phyloP scores from a whole-genome alignment of 2,888 invertebrate genomes.

The Hoplodrina blanda region DNA sequence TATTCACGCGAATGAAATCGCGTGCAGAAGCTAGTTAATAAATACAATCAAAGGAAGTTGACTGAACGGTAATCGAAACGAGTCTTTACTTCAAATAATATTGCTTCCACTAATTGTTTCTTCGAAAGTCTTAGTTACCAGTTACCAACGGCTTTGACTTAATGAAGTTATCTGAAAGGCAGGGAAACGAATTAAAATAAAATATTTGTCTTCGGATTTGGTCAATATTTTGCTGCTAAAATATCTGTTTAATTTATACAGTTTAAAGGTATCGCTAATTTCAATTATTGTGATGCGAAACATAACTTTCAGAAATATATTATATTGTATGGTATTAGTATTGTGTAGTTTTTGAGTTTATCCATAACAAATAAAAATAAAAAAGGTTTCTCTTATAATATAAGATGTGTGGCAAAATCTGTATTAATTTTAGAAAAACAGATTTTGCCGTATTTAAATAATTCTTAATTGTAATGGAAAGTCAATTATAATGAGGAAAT shows the following conservation, averaged over 20 bases:
- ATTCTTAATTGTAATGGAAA: no score
- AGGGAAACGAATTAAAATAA: slow-evolving; percentile 30
- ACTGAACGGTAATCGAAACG: slow-evolving; percentile 28
- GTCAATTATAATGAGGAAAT: no score
- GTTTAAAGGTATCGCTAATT: not conserved
- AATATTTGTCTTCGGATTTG: slow-evolving; percentile 39
- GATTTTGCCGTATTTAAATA: no score
- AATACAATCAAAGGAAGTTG: slow-evolving; percentile 38
- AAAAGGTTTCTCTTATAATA: no score
- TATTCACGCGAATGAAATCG: no score
- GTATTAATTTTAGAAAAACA: no score
- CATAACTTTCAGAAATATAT: no score
- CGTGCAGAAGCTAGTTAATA: slow-evolving; percentile 12
- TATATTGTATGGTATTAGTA: no score
- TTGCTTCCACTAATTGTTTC: slow-evolving; percentile 51
- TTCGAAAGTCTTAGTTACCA: slow-evolving; percentile 43
- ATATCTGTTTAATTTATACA: not conserved
- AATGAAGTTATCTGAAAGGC: slow-evolving; percentile 44
- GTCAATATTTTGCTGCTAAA: not conserved
- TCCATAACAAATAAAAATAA: no score
- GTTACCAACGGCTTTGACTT: slow-evolving; percentile 45
- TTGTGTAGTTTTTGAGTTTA: no score
- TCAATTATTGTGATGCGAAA: no score
- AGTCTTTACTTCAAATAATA: slow-evolving; percentile 41
- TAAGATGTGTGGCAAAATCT: no score